Evolutionary conservation across 23 tunicate species (phyloP).

Genomic region (Trididemnum nubilum): DNA sequence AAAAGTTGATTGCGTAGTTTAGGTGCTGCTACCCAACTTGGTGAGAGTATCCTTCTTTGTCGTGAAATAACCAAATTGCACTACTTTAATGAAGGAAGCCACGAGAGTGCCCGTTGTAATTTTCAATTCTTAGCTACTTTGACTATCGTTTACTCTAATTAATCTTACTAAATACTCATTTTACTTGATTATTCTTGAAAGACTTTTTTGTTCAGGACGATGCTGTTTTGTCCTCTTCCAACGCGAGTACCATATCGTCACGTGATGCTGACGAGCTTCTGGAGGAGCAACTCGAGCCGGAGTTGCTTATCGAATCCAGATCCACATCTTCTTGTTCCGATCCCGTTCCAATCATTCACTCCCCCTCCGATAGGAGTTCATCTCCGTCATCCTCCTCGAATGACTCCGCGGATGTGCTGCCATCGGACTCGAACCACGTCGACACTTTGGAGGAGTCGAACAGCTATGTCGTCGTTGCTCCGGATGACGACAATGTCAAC

Average conservation of each 20-base stretch:
- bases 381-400: background rate
- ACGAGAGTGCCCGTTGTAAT: too few species aligned
- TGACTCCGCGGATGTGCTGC: background rate
- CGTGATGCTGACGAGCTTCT: slow-evolving; percentile 15
- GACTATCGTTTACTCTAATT: too few species aligned
- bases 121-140: too few species aligned
- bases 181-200: too few species aligned
- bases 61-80: too few species aligned
- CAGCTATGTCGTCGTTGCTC: slow-evolving; percentile 1
- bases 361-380: background rate
- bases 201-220: slow-evolving; percentile 2
- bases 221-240: background rate
- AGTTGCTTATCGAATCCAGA: background rate
- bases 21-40: too few species aligned
- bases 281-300: slow-evolving; percentile 14
- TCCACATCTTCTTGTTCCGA: slow-evolving; percentile 1
- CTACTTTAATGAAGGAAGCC: too few species aligned
- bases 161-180: too few species aligned
- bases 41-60: too few species aligned
- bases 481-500: background rate
- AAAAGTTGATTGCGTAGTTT: too few species aligned
- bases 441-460: background rate
- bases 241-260: background rate
- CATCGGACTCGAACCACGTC: background rate
- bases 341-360: slow-evolving; percentile 13